phyloP scores from a whole-genome alignment of 2,797 vertebrate genomes.

The Pseudocheirus occidentalis region DNA sequence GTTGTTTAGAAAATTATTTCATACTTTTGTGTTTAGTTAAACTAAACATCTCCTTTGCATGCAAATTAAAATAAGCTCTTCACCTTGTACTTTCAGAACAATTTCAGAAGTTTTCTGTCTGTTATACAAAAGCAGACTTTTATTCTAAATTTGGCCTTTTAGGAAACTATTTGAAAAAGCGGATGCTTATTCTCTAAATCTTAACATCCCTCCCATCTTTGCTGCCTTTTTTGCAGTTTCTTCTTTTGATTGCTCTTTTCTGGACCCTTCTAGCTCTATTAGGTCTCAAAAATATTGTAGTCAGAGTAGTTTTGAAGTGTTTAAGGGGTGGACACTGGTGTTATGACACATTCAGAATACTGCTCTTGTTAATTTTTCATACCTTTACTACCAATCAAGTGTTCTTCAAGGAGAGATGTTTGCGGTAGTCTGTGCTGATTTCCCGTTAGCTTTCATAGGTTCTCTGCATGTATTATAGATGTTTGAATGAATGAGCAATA shows the following conservation, averaged over 20 bases:
- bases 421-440: neutral
- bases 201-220: neutral
- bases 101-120: neutral
- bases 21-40: neutral
- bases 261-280: neutral
- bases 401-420: neutral
- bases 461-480: neutral
- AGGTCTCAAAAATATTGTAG: neutral
- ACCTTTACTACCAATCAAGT: neutral
- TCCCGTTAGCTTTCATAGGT: neutral
- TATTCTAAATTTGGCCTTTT: neutral
- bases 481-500: neutral
- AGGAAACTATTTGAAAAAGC: neutral
- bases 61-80: neutral
- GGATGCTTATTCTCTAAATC: neutral
- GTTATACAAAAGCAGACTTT: neutral
- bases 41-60: neutral
- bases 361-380: neutral
- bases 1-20: neutral
- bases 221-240: neutral
- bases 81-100: neutral
- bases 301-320: neutral
- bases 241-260: neutral
- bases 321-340: neutral
- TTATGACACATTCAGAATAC: neutral